Conservation (phyloP, 1,140 invertebrate genomes). For the Cardiocondyla obscurior region DNA sequence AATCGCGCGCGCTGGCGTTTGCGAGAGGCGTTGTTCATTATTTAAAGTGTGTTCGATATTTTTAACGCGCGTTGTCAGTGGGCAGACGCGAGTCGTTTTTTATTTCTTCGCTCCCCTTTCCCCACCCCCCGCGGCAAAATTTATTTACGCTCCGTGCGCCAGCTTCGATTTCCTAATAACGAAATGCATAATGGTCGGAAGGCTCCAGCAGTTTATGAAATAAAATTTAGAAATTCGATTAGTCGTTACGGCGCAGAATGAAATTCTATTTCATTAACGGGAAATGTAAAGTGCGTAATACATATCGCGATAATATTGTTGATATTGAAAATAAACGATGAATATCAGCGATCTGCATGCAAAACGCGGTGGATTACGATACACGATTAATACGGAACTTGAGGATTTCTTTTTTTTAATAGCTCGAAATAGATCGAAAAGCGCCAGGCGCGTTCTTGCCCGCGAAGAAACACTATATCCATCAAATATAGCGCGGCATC, state of each 20-base stretch:
- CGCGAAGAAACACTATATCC: constrained; percentile 31
- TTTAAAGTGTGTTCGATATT: constrained; percentile 53
- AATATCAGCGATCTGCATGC: not conserved
- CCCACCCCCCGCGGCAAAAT: constrained; percentile 46
- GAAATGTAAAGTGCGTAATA: not conserved
- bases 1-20: constrained; percentile 57
- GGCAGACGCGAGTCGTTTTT: constrained; percentile 28
- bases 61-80: constrained; percentile 55
- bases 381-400: not conserved
- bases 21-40: constrained; percentile 43
- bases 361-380: not conserved
- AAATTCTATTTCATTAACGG: not conserved
- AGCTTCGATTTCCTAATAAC: constrained; percentile 44
- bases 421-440: not conserved
- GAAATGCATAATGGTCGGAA: constrained; percentile 29
- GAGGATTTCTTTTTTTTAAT: not conserved
- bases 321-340: not conserved
- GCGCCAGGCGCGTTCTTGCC: not conserved
- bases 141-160: constrained; percentile 45
- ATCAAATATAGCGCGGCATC: constrained; percentile 33
- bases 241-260: not conserved
- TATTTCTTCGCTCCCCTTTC: constrained; percentile 28
- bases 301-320: not conserved
- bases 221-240: constrained; percentile 44
- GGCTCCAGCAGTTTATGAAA: constrained; percentile 9